Evolutionary conservation across 2,888 invertebrate genomes (phyloP).

Genomic region (Cistogaster globosa): DNA sequence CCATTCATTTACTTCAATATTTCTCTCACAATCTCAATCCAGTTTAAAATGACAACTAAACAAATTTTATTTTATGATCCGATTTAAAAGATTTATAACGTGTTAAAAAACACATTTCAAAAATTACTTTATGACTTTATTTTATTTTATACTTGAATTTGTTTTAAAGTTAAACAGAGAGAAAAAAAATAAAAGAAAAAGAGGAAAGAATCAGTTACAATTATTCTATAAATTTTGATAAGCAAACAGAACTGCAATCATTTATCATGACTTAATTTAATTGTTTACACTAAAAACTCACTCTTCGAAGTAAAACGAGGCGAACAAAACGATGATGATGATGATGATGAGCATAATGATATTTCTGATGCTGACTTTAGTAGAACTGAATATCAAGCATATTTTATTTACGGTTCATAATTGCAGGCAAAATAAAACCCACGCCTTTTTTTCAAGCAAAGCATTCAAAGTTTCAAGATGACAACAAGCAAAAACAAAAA

Average conservation of each 20-base stretch:
- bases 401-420: conserved; percentile 8
- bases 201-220: conserved; percentile 33
- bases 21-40: neutral
- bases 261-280: conserved; percentile 70
- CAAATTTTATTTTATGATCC: conserved; percentile 47
- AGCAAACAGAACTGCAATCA: conserved; percentile 45
- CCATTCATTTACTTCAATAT: neutral
- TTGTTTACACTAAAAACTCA: conserved; percentile 68
- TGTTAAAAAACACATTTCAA: conserved; percentile 29
- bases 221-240: conserved; percentile 42
- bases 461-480: conserved; percentile 25
- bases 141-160: conserved; percentile 14
- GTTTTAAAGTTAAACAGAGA: neutral
- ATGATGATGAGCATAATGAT: neutral
- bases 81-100: conserved; percentile 36
- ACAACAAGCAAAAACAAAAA: conserved; percentile 37
- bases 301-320: conserved; percentile 18
- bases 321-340: conserved; percentile 5
- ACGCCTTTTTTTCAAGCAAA: conserved; percentile 49
- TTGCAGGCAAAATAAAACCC: conserved; percentile 57
- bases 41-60: conserved; percentile 13
- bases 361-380: conserved; percentile 5
- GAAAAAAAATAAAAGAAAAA: neutral
- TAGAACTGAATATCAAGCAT: neutral
- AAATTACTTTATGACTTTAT: conserved; percentile 52